phyloP scores from a whole-genome alignment of 2,888 invertebrate genomes.

The Limnephilus rhombicus region DNA sequence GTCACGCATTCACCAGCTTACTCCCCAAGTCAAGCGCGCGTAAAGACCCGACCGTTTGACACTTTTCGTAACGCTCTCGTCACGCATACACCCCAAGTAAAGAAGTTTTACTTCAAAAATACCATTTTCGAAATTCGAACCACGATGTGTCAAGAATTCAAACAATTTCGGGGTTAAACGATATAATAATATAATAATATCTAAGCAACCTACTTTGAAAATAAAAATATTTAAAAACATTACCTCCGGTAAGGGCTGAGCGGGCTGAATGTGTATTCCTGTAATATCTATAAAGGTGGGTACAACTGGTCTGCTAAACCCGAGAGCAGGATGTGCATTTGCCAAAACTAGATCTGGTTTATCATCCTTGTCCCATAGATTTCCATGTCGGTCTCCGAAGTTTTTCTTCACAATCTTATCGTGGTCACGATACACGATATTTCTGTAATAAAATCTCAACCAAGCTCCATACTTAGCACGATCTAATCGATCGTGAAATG shows the following conservation, averaged over 20 bases:
- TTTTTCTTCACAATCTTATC: constrained; percentile 6
- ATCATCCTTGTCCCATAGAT: background rate
- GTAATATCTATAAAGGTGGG: constrained; percentile 54
- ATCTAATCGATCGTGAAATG: background rate
- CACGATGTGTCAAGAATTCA: no score
- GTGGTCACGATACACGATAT: background rate
- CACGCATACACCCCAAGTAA: no score
- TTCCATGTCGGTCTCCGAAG: background rate
- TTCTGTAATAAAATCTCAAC: background rate
- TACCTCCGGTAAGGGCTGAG: constrained; percentile 41
- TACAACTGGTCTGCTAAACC: constrained; percentile 49
- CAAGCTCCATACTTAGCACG: background rate
- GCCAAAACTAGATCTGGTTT: constrained; percentile 45
- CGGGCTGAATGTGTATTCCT: constrained; percentile 62
- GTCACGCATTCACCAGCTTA: no score
- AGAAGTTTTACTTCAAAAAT: no score
- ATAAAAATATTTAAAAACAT: background rate
- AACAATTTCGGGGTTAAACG: no score
- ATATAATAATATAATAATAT: no score
- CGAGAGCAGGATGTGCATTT: constrained; percentile 57
- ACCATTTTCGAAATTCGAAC: no score
- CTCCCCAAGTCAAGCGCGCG: no score
- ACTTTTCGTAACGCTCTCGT: no score
- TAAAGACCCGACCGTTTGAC: no score
- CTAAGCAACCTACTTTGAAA: background rate